Conservation (phyloP, 2,797 vertebrate genomes). For the Gephyroberyx darwinii region DNA sequence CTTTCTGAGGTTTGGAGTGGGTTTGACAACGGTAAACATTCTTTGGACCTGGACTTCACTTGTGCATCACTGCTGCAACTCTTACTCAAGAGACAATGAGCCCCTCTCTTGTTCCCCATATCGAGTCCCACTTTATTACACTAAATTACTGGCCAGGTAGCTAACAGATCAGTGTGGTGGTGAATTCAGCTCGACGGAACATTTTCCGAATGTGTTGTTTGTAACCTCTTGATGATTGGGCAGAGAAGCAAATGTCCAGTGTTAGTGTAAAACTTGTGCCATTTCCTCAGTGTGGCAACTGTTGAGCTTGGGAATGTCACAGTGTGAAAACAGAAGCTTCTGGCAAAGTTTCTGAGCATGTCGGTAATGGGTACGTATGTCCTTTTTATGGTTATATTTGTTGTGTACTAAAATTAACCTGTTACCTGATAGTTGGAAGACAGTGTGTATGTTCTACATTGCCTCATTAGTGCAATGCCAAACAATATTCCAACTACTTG, state of each 20-base stretch:
- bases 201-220: background rate
- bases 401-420: constrained; percentile 43
- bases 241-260: constrained; percentile 3
- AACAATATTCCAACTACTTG: constrained; percentile 17
- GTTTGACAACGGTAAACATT: constrained; percentile 1
- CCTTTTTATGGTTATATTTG: constrained; percentile 9
- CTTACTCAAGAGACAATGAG: constrained; percentile 35
- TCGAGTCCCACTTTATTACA: constrained; percentile 22
- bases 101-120: constrained; percentile 33
- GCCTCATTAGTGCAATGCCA: constrained; percentile 34
- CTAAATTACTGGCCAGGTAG: constrained; percentile 24
- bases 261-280: background rate
- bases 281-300: constrained; percentile 6
- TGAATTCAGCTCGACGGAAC: background rate
- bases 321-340: constrained; percentile 26
- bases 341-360: constrained; percentile 41
- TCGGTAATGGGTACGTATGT: constrained; percentile 34
- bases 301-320: constrained; percentile 32
- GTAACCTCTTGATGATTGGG: constrained; percentile 13
- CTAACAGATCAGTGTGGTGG: constrained; percentile 3
- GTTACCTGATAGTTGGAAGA: constrained; percentile 45
- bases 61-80: constrained; percentile 41
- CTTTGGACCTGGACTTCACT: constrained; percentile 34
- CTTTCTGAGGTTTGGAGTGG: constrained; percentile 24
- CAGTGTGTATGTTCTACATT: constrained; percentile 13